These are phyloP conservation scores for Dreissena polymorpha DNA, from an alignment of 1,140 invertebrate species.

Conservation along the genomic window DNA sequence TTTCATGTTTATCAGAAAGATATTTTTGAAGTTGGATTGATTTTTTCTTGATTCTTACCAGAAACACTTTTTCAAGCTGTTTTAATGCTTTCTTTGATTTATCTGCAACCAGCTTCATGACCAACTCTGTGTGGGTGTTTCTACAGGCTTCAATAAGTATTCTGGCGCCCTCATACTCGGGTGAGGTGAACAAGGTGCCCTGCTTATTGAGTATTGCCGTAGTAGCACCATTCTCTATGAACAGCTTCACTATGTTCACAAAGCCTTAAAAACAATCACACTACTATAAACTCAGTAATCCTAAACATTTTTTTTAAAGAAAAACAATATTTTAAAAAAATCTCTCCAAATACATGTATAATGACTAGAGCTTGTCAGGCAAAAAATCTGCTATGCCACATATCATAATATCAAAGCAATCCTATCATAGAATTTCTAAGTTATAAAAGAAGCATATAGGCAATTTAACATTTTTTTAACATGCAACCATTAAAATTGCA, in stretches of 20 bases:
- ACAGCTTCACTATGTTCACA: conserved; percentile 64
- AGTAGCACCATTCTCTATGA: conserved; percentile 70
- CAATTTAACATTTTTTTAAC: too few species aligned
- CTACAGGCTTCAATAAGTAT: conserved; percentile 65
- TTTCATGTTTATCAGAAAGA: too few species aligned
- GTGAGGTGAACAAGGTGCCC: conserved; percentile 65
- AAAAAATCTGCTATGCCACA: neutral
- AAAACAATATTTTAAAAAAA: neutral
- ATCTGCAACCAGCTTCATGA: conserved; percentile 66
- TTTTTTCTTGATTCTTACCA: too few species aligned
- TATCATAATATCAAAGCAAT: too few species aligned
- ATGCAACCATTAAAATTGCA: too few species aligned
- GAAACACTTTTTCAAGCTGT: conserved; percentile 64
- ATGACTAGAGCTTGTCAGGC: neutral
- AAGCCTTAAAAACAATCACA: conserved; percentile 64
- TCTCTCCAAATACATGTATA: neutral
- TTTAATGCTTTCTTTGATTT: conserved; percentile 63
- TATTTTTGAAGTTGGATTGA: too few species aligned
- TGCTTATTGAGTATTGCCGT: conserved; percentile 66
- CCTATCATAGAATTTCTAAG: too few species aligned
- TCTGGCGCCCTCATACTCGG: conserved; percentile 70
- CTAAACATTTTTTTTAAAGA: neutral
- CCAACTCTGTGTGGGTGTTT: conserved; percentile 65
- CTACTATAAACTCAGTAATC: neutral
- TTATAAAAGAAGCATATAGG: too few species aligned